Evolutionary conservation across 2,113 vertebrate genomes (phyloP), one percentile per base, ranked within the genome.

Genomic region (Phaethon lepturus): DNA sequence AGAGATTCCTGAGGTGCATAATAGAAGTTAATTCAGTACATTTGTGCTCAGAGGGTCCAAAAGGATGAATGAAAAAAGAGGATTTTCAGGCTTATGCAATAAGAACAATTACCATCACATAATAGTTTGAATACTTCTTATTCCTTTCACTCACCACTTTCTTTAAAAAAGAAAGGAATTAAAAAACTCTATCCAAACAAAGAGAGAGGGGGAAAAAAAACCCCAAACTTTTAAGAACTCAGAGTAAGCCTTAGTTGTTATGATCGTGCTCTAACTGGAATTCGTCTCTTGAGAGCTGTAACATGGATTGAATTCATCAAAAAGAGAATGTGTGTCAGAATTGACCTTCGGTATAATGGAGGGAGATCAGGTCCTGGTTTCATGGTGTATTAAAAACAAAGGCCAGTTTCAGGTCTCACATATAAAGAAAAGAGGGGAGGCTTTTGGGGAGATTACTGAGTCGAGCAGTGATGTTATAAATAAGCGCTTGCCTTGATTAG

Each of bases 41-140:
- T 76, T 95, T 96, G 71, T 94, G 86, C 85, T 95, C 80, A 64
- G 66, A 58, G 15, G 84, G 84, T 84, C 76, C 67, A 66, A 90
- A 77, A 63, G 52, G 66, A 45, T 45, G 45, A 38, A 67, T 91
- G 44, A 72, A 95, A 80, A 90, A 24, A 86, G 66, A 74, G 72
- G 45, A 93, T 97, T 96, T 97, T 68, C 63, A 89, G 95, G 59
- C 81, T 95, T 96, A 89, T 40, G 95, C 97, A 95, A 68, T 73
- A 91, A 56, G 93, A 60, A 88, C 33, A 96, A 64, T 95, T 96
- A 22, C 69, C 18, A 59, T 55, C 35, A 76, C n/a, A 14, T 91
- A 87, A 85, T 62, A 83, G 68, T 84, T 50, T 63, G 77, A 90
- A 63, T 76, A 25, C 53, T 74, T 56, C 35, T 75, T 95, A 23